Conservation (phyloP, 2,113 vertebrate species). For the Athene noctua region DNA sequence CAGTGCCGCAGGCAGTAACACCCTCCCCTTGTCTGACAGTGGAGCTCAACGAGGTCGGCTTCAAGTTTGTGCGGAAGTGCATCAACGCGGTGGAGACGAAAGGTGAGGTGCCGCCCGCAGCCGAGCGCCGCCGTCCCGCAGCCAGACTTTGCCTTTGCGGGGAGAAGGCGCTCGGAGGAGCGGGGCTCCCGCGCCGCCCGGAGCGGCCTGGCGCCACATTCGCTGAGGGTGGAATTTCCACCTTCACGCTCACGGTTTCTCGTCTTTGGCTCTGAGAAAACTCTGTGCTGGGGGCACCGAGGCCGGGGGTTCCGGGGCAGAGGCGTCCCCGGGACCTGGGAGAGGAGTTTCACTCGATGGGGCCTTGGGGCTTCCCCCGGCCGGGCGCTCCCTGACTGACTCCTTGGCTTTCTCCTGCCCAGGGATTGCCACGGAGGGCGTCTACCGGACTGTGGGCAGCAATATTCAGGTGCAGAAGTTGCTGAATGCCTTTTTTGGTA, state of each 20-base stretch:
- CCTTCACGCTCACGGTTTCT: neutral
- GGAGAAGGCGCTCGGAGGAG: neutral
- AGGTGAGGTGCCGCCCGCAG: conserved; percentile 75
- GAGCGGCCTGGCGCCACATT: accelerated
- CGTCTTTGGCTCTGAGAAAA: neutral
- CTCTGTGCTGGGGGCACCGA: neutral
- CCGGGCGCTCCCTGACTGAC: neutral
- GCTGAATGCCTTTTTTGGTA: conserved; percentile 94
- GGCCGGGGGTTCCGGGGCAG: neutral
- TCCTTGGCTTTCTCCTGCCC: neutral
- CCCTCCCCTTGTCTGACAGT: conserved; percentile 73
- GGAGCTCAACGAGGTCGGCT: conserved; percentile 94
- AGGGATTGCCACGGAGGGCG: conserved; percentile 89
- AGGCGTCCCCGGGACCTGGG: neutral
- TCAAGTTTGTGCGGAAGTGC: conserved; percentile 94
- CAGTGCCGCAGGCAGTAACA: neutral
- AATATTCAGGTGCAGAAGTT: conserved; percentile 98
- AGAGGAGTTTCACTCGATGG: conserved; percentile 11
- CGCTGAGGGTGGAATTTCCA: neutral
- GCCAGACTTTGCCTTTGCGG: neutral
- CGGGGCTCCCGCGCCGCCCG: accelerated
- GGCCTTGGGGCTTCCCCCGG: neutral
- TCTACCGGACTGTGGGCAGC: conserved; percentile 96
- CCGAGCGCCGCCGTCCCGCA: no score
- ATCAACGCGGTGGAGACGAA: conserved; percentile 91